A percentile compares a stretch with the other conserved stretches of the same genome.
phyloP scores from a whole-genome alignment of 2,797 vertebrate genomes.

The Sebastes ruberrimus region DNA sequence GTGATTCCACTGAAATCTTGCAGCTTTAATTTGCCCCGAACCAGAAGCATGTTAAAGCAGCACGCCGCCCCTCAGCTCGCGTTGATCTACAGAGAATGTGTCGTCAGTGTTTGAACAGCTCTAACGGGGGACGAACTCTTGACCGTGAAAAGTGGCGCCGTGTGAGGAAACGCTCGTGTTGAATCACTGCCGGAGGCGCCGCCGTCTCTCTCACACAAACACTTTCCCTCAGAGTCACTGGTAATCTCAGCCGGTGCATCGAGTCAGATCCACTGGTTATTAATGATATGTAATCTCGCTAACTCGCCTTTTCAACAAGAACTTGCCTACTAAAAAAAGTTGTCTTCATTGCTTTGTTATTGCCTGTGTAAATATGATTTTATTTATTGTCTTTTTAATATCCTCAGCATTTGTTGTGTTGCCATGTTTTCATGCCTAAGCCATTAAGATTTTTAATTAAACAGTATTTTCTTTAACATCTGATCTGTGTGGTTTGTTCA shows the following conservation, averaged over 20 bases:
- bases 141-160: constrained; percentile 33
- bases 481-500: constrained; percentile 41
- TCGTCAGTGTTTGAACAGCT: constrained; percentile 8
- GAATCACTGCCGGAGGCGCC: constrained; percentile 33
- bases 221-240: constrained; percentile 9
- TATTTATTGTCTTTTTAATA: constrained; percentile 84
- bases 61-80: not conserved
- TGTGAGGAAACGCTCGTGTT: constrained; percentile 17
- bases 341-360: constrained; percentile 65
- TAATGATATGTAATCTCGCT: constrained; percentile 32
- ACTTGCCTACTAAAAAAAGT: constrained; percentile 66
- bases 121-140: constrained; percentile 17
- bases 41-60: not conserved
- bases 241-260: constrained; percentile 6
- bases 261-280: constrained; percentile 27
- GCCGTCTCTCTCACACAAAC: not conserved
- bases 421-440: constrained; percentile 81
- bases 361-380: constrained; percentile 79
- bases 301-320: constrained; percentile 62
- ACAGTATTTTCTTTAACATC: constrained; percentile 81
- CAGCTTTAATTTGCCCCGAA: constrained; percentile 24
- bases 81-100: not conserved
- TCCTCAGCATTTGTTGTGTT: constrained; percentile 76
- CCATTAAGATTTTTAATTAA: constrained; percentile 85
- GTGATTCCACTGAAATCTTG: not conserved